phyloP scores from a whole-genome alignment of 2,888 invertebrate species.

The Idaea straminata region DNA sequence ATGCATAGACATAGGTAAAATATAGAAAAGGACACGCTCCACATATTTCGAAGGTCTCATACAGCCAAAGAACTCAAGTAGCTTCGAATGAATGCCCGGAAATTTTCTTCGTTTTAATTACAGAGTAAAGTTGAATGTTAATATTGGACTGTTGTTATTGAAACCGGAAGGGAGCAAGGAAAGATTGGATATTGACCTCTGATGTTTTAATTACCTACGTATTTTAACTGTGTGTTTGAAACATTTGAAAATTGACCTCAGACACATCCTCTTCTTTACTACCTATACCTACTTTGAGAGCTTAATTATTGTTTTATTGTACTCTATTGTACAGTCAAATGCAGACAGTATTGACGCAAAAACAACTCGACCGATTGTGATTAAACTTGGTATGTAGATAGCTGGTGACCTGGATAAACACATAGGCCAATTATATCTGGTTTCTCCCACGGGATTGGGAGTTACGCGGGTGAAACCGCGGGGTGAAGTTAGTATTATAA shows the following conservation, averaged over 20 bases:
- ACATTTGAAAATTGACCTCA: background rate
- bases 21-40: background rate
- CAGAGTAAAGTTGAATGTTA: slow-evolving; percentile 1
- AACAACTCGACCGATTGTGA: too few species aligned
- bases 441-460: too few species aligned
- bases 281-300: background rate
- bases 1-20: background rate
- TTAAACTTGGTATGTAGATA: too few species aligned
- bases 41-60: background rate
- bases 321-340: too few species aligned
- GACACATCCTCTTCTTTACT: background rate
- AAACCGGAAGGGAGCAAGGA: slow-evolving; percentile 5
- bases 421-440: too few species aligned
- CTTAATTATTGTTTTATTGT: too few species aligned
- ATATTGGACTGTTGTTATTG: background rate
- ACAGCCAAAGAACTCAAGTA: background rate
- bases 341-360: too few species aligned
- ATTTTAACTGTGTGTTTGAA: background rate
- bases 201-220: background rate
- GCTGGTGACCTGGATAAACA: too few species aligned
- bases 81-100: background rate
- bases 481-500: too few species aligned
- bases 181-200: slow-evolving; percentile 1
- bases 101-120: slow-evolving; percentile 2
- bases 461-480: too few species aligned